phyloP scores from a whole-genome alignment of 2,113 vertebrate genomes.

The Chunga burmeisteri region DNA sequence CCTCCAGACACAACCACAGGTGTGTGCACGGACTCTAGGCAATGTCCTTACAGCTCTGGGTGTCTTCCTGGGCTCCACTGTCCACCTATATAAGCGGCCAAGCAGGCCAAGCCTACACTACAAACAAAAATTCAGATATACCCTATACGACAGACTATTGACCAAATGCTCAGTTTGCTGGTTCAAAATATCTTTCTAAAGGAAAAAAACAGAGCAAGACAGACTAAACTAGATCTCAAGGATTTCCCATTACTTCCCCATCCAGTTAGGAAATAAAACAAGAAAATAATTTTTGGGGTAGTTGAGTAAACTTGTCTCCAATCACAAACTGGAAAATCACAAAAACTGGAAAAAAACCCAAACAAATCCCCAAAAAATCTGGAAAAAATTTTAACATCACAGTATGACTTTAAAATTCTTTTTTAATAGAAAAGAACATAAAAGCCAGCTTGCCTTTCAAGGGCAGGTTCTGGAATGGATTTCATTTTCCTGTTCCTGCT shows the following conservation, averaged over 20 bases:
- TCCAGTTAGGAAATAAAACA: background rate
- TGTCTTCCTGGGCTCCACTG: background rate
- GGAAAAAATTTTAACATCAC: background rate
- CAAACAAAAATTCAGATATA: background rate
- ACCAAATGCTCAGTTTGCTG: background rate
- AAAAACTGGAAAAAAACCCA: background rate
- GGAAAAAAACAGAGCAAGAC: background rate
- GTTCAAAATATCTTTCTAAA: background rate
- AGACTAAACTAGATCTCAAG: background rate
- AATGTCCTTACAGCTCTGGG: background rate
- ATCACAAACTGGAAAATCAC: background rate
- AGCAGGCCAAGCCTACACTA: background rate
- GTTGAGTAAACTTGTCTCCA: background rate
- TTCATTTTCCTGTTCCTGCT: background rate
- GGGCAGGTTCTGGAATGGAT: background rate
- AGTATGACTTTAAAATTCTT: background rate
- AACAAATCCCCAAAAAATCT: background rate
- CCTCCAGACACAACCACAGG: background rate
- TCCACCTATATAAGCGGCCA: background rate
- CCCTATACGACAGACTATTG: background rate
- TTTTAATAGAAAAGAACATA: background rate
- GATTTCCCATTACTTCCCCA: background rate
- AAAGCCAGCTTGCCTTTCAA: background rate
- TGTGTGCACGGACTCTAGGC: background rate
- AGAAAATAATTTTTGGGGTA: background rate